These are phyloP conservation scores for Alethe castanea DNA, from an alignment of 2,113 vertebrate species.

Conservation along the genomic window DNA sequence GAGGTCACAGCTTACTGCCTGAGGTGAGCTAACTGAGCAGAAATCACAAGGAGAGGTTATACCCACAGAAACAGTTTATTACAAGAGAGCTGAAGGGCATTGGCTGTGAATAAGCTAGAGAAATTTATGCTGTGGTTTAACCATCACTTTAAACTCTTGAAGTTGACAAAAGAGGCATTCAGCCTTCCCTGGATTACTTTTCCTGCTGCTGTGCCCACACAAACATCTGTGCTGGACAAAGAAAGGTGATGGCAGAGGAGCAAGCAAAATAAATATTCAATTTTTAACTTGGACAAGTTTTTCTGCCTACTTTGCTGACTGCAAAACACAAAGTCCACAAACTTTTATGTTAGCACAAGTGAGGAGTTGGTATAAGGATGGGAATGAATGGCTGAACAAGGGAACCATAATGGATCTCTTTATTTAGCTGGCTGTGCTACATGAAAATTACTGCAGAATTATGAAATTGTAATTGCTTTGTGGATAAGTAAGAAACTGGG, in stretches of 20 bases:
- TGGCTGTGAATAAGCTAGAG: background rate
- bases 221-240: constrained; percentile 12
- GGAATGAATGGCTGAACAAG: background rate
- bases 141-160: constrained; percentile 10
- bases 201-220: background rate
- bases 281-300: constrained; percentile 7
- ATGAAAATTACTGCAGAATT: background rate
- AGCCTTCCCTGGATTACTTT: background rate
- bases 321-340: background rate
- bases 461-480: background rate
- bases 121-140: constrained; percentile 25
- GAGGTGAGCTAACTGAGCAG: constrained; percentile 23
- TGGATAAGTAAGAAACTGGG: background rate
- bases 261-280: constrained; percentile 9
- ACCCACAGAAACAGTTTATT: constrained; percentile 27
- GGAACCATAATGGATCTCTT: background rate
- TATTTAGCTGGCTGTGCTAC: background rate
- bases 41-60: constrained; percentile 30
- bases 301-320: constrained; percentile 3
- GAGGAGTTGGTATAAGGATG: background rate
- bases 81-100: constrained; percentile 6
- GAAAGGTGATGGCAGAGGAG: background rate
- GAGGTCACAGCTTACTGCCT: constrained; percentile 20
- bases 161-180: constrained; percentile 22
- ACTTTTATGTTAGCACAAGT: background rate